Evolutionary conservation across 2,888 invertebrate species (phyloP).

Genomic region (Ganaspis brasiliensis): DNA sequence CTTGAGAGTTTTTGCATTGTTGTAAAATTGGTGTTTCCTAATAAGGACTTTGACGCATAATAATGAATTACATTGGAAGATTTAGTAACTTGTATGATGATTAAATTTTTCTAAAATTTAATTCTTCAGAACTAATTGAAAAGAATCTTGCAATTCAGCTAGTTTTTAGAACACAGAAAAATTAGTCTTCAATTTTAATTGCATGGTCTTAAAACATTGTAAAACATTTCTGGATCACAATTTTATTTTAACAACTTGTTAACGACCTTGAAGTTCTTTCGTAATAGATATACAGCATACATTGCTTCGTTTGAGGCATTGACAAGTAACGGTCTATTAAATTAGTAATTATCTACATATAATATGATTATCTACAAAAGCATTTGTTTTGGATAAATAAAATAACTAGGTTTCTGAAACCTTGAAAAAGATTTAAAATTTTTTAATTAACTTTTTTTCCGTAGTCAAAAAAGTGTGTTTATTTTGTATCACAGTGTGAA

Average conservation of each 20-base stretch:
- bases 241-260: slow-evolving; percentile 12
- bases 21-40: slow-evolving; percentile 10
- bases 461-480: no score
- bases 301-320: slow-evolving; percentile 56
- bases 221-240: background rate
- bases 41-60: slow-evolving; percentile 29
- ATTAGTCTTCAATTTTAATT: no score
- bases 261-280: slow-evolving; percentile 53
- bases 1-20: slow-evolving; percentile 23
- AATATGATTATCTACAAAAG: slow-evolving; percentile 18
- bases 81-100: slow-evolving; percentile 15
- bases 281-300: slow-evolving; percentile 54
- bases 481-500: no score
- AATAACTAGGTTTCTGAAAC: background rate
- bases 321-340: slow-evolving; percentile 53
- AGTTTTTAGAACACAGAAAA: no score
- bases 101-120: slow-evolving; percentile 7
- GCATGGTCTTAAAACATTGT: no score
- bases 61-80: background rate
- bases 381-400: background rate
- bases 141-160: no score
- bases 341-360: slow-evolving; percentile 23
- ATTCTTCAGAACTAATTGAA: background rate
- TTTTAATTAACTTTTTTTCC: background rate
- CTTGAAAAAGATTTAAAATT: background rate